Base-by-base conservation (phyloP, 2,113 vertebrate species). In the Mugil cephalus region DNA sequence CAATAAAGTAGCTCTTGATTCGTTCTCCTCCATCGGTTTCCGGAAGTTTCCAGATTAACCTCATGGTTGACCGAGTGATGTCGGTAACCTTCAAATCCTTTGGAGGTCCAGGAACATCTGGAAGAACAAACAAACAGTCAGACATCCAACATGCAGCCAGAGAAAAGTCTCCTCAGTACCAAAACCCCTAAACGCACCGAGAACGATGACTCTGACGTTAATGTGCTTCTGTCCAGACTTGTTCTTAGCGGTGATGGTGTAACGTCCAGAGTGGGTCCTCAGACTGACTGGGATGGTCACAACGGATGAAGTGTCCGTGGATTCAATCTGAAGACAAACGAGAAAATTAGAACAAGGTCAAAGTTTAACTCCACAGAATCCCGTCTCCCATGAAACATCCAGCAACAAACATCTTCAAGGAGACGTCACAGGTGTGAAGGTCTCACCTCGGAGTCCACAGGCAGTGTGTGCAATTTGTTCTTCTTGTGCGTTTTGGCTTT, bases 151-250 rank as follows among this genome's bases (percentile, higher is more conserved):
- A 30, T 30, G 2, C 24, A 30, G 3, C 5, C 24, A 30, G 24
- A 30, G 24, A 30, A 5, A 5, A 40, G 42, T 14, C 19, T 1
- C 12, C 40, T 62, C 55, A 7, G 11, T 9, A n/a, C 18, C 5
- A 40, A 9, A 39, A 12, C 0, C 18, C 7, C 0, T 3, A 36
- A n/a, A 63, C 90, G 8, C 92, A 99, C 98, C 98, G 63, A 99
- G 96, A 51, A 99, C 97, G 77, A 95, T 97, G 76, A 99, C 97
- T 92, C 96, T 94, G 83, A 98, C 74, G 36, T 95, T 95, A 43
- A 95, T 87, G 17, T 97, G 97, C 91, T 99, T 99, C 91, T 98
- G 97, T 89, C 97, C 98, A 40, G 97, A 95, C 93, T 99, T 99
- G 84, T 99, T 99, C 87, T 98, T 99, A 65, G 97, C 98, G 42